Base-by-base conservation (phyloP, 2,113 vertebrate genomes). In the Platysternon megacephalum region DNA sequence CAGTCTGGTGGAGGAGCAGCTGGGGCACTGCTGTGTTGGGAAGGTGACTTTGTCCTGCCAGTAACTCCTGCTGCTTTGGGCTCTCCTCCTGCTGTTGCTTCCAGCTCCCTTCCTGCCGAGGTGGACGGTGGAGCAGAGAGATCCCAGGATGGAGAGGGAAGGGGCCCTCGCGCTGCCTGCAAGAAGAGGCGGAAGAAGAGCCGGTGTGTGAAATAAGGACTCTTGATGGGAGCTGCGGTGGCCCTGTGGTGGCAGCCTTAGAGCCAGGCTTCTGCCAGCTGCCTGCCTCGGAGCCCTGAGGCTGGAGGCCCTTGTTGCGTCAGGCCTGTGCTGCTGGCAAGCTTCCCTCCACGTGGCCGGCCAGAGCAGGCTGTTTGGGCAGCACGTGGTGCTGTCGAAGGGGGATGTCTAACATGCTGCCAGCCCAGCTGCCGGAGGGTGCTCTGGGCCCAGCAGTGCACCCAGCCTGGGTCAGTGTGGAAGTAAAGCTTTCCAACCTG, bases 141-240 rank as follows among this genome's bases (percentile, higher is more conserved):
- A 5, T 76, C 2, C 0, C 51, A 86, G 49, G 76, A 12, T 0
- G 2, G 21, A 42, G 12, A 65, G 10, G 44, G 35, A 79, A 5
- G 0, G 0, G 83, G 87, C 42, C 21, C 83, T 19, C n/a, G 22
- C 76, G 26, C 79, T 11, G 86, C 84, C 76, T 56, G 78, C 55
- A 95, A 26, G 88, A 97, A 85, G 78, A 79, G 48, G 6, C 97
- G 83, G 11, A 96, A 51, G 83, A 98, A 96, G 85, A 97, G 76
- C 95, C 86, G 89, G 42, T 8, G 0, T 3, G 86, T 95, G 22
- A 96, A 86, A 4, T 96, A 68, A 95, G 88, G 26, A 0, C 8
- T 21, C 0, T 0, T 5, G 21, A 32, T 42, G 13, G 78, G 56
- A 82, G n/a, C 19, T 21, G 65, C 8, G 61, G 35, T 19, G 61